Base-by-base conservation (phyloP, 2,797 vertebrate species). In the Melanotaenia pygmaea region DNA sequence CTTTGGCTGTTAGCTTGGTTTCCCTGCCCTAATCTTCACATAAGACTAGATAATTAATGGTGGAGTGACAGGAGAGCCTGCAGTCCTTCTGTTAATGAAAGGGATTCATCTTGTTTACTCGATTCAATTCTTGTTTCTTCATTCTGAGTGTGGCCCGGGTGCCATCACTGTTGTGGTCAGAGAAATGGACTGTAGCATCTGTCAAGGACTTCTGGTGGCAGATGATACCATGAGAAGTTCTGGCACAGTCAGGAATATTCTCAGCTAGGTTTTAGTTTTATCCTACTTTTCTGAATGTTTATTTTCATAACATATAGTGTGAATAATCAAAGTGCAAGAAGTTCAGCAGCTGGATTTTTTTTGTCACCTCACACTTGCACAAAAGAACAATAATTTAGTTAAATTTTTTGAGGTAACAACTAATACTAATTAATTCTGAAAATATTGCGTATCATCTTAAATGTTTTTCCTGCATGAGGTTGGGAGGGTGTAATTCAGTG, bases 41-140 rank as follows among this genome's bases (percentile, higher is more conserved):
- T 86, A 91, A 90, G 83, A 90, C 87, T 83, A 83, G 78, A 91
- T 94, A 93, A 95, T 94, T 94, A 93, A 93, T 92, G 91, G 77
- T 56, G 58, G 81, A 84, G 87, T 82, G 74, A 72, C 89, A 83
- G 83, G 80, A 83, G 74, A 84, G 79, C 80, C 76, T 40, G 53
- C 71, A 75, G 83, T 73, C 81, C 83, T 77, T 76, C 76, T 86
- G 78, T 85, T 94, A 93, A 94, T 93, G 81, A 86, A 92, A 90
- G 73, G 71, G 83, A 91, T 90, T 91, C 67, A 59, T 89, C 82
- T 88, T 93, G 88, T 93, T 92, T 91, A 86, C 79, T 81, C 85
- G 78, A 80, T 76, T 81, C 85, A 69, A 69, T 75, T 57, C 66
- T 32, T 80, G 83, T 90, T 83, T 87, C 80, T 81, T 75, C 74